phyloP scores from a whole-genome alignment of 2,113 vertebrate genomes.

The Xyliphius kryptos region DNA sequence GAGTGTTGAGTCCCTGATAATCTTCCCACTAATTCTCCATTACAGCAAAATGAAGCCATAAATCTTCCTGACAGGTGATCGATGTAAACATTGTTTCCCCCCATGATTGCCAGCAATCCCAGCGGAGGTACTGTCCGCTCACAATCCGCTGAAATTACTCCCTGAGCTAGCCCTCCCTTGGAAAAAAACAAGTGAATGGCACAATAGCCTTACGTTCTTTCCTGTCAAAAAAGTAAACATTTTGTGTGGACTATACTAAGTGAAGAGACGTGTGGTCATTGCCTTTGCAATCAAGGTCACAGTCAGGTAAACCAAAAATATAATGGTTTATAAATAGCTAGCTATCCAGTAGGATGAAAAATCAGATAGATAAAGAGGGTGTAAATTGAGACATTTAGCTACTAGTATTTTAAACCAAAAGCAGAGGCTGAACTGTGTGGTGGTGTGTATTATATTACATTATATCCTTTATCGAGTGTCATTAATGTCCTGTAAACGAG shows the following conservation, averaged over 20 bases:
- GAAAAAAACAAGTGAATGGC: conserved; percentile 60
- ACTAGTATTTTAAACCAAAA: conserved; percentile 54
- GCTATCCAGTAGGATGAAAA: not conserved
- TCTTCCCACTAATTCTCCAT: conserved; percentile 99
- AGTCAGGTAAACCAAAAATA: not conserved
- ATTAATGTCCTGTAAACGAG: conserved; percentile 81
- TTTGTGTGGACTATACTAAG: conserved; percentile 48
- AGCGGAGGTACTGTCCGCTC: conserved; percentile 96
- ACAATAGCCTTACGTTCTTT: conserved; percentile 60
- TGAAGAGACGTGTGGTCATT: not conserved
- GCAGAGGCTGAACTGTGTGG: conserved; percentile 50
- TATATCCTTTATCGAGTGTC: conserved; percentile 83
- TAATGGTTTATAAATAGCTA: conserved; percentile 1
- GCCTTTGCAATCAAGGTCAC: conserved; percentile 14
- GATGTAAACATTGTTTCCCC: conserved; percentile 99
- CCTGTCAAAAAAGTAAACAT: conserved; percentile 73
- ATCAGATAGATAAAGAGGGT: conserved; percentile 1
- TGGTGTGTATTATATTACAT: conserved; percentile 85
- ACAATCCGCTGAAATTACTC: conserved; percentile 95
- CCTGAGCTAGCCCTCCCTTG: conserved; percentile 68
- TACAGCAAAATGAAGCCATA: conserved; percentile 99
- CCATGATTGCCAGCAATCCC: conserved; percentile 99
- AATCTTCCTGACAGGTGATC: conserved; percentile 99
- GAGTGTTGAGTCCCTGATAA: conserved; percentile 99
- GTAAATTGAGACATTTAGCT: conserved; percentile 8